These are phyloP conservation scores for Holothuria glaberrima DNA, from an alignment of 35 echinoderm and acorn worm genomes.

Conservation along the genomic window DNA sequence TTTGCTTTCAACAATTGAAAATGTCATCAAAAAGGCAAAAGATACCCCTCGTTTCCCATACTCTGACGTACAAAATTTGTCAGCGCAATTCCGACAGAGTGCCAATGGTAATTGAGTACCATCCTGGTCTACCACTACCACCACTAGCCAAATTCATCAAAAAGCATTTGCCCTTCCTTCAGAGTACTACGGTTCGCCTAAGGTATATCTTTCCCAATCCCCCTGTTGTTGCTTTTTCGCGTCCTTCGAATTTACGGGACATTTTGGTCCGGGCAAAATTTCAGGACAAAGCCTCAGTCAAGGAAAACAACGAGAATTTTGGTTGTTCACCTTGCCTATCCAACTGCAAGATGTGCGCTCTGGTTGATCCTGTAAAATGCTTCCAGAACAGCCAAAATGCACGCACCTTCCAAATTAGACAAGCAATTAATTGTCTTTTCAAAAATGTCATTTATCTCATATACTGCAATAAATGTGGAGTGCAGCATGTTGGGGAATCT, in stretches of 20 bases:
- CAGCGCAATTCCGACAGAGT: no score
- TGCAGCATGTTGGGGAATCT: conserved; percentile 11
- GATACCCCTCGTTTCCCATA: no score
- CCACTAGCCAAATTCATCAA: not conserved
- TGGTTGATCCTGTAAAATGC: not conserved
- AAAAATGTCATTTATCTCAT: conserved; percentile 2
- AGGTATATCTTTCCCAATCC: not conserved
- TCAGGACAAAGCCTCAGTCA: not conserved
- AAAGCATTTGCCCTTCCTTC: not conserved
- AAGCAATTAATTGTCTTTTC: not conserved
- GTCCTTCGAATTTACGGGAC: no score
- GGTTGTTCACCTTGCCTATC: not conserved
- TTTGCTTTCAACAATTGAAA: no score
- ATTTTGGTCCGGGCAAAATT: no score
- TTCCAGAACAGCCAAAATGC: not conserved
- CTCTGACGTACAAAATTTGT: not conserved
- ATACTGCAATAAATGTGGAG: not conserved
- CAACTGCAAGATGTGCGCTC: not conserved
- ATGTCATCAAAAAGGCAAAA: no score
- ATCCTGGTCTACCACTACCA: no score
- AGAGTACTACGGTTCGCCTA: not conserved
- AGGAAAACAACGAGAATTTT: not conserved
- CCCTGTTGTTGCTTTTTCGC: no score
- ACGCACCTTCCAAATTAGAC: not conserved
- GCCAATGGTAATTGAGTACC: no score